These are phyloP conservation scores for Gymnosoma rotundatum DNA, from an alignment of 2,888 invertebrate species.

Conservation along the genomic window DNA sequence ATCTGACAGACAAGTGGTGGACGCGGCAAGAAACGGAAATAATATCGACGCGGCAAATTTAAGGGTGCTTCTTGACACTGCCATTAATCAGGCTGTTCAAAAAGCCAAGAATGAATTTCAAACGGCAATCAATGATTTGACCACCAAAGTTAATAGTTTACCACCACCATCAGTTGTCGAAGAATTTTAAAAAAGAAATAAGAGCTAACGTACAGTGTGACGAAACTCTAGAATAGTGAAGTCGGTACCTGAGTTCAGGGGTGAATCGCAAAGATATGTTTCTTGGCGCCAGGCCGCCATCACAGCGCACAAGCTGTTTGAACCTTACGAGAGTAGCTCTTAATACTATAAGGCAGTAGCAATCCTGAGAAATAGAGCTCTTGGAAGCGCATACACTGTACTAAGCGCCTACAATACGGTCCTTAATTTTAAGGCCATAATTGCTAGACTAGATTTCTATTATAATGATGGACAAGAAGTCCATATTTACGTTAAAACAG, in stretches of 20 bases:
- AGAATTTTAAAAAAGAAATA: constrained; percentile 26
- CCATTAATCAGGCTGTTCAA: too few species aligned
- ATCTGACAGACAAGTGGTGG: too few species aligned
- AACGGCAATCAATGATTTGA: constrained; percentile 10
- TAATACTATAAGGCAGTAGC: constrained; percentile 1
- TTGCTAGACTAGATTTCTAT: too few species aligned
- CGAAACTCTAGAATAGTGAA: constrained; percentile 24
- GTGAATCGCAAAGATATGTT: constrained; percentile 26
- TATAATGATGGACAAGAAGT: too few species aligned
- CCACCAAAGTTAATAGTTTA: not conserved
- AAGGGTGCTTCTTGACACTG: too few species aligned
- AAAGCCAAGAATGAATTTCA: constrained; percentile 2
- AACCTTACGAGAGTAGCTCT: not conserved
- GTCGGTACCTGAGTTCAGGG: constrained; percentile 20
- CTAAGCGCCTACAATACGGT: too few species aligned
- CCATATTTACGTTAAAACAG: too few species aligned
- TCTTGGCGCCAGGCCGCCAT: constrained; percentile 31
- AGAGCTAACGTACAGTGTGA: constrained; percentile 5
- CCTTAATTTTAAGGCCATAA: too few species aligned
- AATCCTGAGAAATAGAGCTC: too few species aligned
- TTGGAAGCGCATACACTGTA: too few species aligned
- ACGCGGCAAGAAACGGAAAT: too few species aligned
- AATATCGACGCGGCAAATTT: too few species aligned
- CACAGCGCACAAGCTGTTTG: constrained; percentile 22
- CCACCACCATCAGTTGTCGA: constrained; percentile 14